phyloP scores from a whole-genome alignment of 1,140 invertebrate species.

The Drosophila melanogaster region DNA sequence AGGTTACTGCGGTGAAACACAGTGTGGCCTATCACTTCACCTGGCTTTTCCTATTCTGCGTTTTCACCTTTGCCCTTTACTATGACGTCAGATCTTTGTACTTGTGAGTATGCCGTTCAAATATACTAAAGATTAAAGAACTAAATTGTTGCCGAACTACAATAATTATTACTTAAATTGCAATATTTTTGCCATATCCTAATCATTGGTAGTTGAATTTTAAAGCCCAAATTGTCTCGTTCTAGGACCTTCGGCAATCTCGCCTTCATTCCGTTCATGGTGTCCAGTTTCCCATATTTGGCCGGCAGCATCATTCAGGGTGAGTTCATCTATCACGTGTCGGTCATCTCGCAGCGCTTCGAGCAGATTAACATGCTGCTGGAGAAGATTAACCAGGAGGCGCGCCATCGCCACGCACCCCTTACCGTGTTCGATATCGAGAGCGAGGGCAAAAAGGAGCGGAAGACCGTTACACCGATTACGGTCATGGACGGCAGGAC shows the following conservation, averaged over 20 bases:
- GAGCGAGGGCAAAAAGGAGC: conserved; percentile 64
- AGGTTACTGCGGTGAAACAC: conserved; percentile 47
- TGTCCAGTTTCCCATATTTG: conserved; percentile 74
- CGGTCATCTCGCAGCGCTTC: conserved; percentile 77
- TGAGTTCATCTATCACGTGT: conserved; percentile 80
- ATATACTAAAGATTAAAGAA: too few relatives aligned
- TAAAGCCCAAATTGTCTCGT: not conserved
- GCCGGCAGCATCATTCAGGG: conserved; percentile 78
- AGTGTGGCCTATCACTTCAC: conserved; percentile 70
- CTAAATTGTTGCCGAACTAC: too few relatives aligned
- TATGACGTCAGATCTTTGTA: conserved; percentile 62
- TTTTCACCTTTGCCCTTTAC: conserved; percentile 61
- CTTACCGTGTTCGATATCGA: conserved; percentile 77
- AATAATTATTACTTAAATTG: too few relatives aligned
- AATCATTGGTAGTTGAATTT: not conserved
- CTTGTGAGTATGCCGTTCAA: conserved; percentile 34
- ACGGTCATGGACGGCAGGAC: conserved; percentile 36
- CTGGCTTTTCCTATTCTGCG: conserved; percentile 64
- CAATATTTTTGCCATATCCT: not conserved
- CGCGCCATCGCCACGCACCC: conserved; percentile 67
- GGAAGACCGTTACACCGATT: conserved; percentile 29
- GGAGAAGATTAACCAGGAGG: conserved; percentile 78
- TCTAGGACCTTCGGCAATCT: conserved; percentile 58
- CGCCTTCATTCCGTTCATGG: conserved; percentile 72
- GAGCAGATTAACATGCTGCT: conserved; percentile 71